Conservation (phyloP, 1,140 invertebrate genomes). For the Lordiphosa stackelbergi region DNA sequence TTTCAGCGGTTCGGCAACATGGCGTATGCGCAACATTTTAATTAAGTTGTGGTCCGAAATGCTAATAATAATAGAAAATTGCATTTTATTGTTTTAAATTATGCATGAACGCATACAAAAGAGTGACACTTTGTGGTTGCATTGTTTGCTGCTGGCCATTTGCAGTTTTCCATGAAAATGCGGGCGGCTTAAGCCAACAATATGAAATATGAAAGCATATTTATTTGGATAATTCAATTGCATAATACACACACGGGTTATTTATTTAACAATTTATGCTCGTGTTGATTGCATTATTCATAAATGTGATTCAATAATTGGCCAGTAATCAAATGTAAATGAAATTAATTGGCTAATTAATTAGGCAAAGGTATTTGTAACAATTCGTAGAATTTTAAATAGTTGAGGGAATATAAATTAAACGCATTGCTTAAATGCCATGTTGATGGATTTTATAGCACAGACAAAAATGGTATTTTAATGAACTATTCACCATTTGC, state of each 20-base stretch:
- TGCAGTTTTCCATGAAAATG: not conserved
- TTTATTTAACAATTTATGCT: slow-evolving; percentile 39
- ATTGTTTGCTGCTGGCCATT: slow-evolving; percentile 3
- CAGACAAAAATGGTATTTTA: slow-evolving; percentile 1
- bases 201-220: not conserved
- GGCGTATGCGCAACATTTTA: slow-evolving; percentile 58
- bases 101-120: slow-evolving; percentile 34
- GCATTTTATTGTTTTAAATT: slow-evolving; percentile 52
- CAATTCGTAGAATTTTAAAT: slow-evolving; percentile 2
- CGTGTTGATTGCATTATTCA: slow-evolving; percentile 43
- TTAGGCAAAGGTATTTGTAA: slow-evolving; percentile 39
- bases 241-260: slow-evolving; percentile 28
- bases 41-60: slow-evolving; percentile 57
- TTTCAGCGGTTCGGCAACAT: slow-evolving; percentile 18
- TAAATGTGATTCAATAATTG: slow-evolving; percentile 57
- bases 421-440: not conserved
- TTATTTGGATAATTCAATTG: slow-evolving; percentile 22
- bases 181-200: slow-evolving; percentile 3
- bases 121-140: slow-evolving; percentile 34
- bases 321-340: slow-evolving; percentile 60
- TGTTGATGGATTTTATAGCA: slow-evolving; percentile 20
- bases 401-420: not conserved
- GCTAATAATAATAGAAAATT: slow-evolving; percentile 42
- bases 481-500: not conserved
- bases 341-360: slow-evolving; percentile 61